Conservation (phyloP, 2,888 invertebrate genomes). For the Rhorus exstirpatorius region DNA sequence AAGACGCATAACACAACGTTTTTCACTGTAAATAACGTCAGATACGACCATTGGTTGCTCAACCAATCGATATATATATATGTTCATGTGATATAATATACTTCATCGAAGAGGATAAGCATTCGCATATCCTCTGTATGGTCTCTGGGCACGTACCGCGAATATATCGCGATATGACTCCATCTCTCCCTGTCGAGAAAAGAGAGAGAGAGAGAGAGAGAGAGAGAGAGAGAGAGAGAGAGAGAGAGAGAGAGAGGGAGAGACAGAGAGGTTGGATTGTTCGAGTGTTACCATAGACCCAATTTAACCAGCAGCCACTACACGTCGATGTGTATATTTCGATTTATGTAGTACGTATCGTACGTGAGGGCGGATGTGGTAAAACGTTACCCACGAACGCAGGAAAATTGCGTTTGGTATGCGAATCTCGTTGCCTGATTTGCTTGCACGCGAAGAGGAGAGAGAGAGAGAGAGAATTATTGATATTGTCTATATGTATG, state of each 20-base stretch:
- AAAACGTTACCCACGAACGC: constrained; percentile 34
- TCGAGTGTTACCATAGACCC: constrained; percentile 30
- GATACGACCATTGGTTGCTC: background rate
- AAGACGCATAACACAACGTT: too few relatives aligned
- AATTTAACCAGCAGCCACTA: constrained; percentile 54
- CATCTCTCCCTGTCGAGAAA: background rate
- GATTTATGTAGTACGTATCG: constrained; percentile 53
- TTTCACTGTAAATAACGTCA: background rate
- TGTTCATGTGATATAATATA: constrained; percentile 38
- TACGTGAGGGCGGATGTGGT: constrained; percentile 41
- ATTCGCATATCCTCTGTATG: constrained; percentile 47
- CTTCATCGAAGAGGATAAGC: constrained; percentile 63
- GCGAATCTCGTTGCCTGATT: constrained; percentile 29
- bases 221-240: too few relatives aligned
- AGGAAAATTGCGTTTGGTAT: constrained; percentile 71
- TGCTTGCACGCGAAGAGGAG: constrained; percentile 31
- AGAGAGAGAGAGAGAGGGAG: too few relatives aligned
- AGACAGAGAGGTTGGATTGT: too few relatives aligned
- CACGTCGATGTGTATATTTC: constrained; percentile 59
- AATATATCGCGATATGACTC: constrained; percentile 52
- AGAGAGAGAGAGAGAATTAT: constrained; percentile 5
- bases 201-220: too few relatives aligned
- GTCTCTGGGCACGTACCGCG: constrained; percentile 58
- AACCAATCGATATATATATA: constrained; percentile 7
- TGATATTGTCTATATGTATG: constrained; percentile 2